Base-by-base conservation (phyloP, 1,140 invertebrate species). In the Heterodera schachtii region DNA sequence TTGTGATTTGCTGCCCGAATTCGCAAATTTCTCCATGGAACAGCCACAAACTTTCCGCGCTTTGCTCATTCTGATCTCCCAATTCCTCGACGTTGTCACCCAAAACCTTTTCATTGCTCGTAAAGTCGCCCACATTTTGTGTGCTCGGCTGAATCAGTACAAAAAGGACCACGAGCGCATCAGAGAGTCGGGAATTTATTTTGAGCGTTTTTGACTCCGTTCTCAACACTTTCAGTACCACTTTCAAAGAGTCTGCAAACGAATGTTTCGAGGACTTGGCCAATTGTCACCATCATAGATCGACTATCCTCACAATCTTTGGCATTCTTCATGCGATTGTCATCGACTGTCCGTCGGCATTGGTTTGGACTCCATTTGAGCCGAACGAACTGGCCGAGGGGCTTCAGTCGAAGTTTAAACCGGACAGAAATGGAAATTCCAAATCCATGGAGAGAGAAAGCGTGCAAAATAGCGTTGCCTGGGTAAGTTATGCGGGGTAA, bases 41-140 rank as follows among this genome's bases (percentile, higher is more conserved):
- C 80, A 86, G 49, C 85, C 85, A 8, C 84, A 84, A 16, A 75
- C 85, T n/a, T 86, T 86, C 66, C 84, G 87, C 16, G 80, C 85
- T n/a, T 71, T 86, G 11, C 81, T 86, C 6, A 67, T 84, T 52
- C 78, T 86, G 71, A 73, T 80, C 16, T 73, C 84, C 16, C 86
- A 86, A 77, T 86, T 86, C 75, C 64, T 80, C 21, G 79, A 85
- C 49, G 52, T 88, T 43, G 66, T 85, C 44, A 84, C 81, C n/a
- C 86, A 86, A 67, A 86, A 86, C 75, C 83, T 85, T 31, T 84
- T 86, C 64, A 44, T 86, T 4, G 75, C 85, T 16, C 79, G 85
- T 21, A 31, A 79, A 16, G 41, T 86, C 0, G 85, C 84, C 6
- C 71, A 87, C 52, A 75, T 88, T 64, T 66, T 86, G 31, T 73